A percentile compares a stretch with the other conserved stretches of the same genome.
Conservation (phyloP, 2,888 invertebrate genomes). For the Campoletis raptor region DNA sequence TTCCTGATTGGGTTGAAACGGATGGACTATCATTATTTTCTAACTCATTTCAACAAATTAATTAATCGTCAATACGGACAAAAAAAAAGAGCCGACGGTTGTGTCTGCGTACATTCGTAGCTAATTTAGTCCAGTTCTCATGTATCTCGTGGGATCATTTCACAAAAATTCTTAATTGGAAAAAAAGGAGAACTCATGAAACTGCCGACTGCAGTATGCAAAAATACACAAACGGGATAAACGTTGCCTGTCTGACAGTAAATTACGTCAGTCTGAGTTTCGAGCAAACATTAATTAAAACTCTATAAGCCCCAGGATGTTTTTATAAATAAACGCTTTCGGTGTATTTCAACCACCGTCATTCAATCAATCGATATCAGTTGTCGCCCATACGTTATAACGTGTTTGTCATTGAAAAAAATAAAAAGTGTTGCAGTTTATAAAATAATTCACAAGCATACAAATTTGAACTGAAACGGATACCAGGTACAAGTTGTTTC, state of each 20-base stretch:
- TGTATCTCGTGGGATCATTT: constrained; percentile 23
- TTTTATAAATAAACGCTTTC: constrained; percentile 9
- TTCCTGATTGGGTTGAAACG: not conserved
- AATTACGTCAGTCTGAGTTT: constrained; percentile 14
- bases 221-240: constrained; percentile 24
- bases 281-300: constrained; percentile 47
- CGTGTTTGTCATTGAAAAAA: not conserved
- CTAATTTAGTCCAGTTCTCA: not conserved
- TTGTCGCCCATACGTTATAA: not conserved
- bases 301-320: not conserved
- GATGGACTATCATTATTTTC: not conserved
- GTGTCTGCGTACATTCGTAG: not conserved
- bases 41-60: not conserved
- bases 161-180: constrained; percentile 50
- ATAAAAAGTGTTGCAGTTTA: not conserved
- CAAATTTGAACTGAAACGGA: not conserved
- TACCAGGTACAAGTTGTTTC: not conserved
- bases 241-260: constrained; percentile 17
- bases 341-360: not conserved
- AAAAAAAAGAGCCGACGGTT: not conserved
- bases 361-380: not conserved
- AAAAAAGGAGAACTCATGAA: constrained; percentile 1
- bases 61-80: not conserved
- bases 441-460: not conserved
- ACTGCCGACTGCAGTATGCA: constrained; percentile 7